Percentiles rank a stretch among this genome's conserved stretches.
These are phyloP conservation scores for Eupithecia dodoneata DNA, from an alignment of 2,888 invertebrate genomes.

Conservation along the genomic window DNA sequence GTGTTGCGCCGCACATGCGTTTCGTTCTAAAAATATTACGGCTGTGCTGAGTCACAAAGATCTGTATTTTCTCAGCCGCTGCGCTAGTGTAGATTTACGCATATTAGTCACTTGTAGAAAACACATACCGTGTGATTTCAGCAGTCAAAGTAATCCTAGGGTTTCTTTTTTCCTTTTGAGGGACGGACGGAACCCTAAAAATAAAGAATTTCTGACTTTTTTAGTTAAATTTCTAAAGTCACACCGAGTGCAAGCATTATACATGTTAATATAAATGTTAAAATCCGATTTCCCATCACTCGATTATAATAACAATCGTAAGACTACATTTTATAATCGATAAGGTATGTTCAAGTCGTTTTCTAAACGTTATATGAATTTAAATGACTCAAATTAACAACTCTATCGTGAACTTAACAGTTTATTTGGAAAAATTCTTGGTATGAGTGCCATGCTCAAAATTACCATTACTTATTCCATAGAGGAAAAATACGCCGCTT, in stretches of 20 bases:
- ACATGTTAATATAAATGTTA: slow-evolving; percentile 14
- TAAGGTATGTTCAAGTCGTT: slow-evolving; percentile 22
- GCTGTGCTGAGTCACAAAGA: too few species aligned
- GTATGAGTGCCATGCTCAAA: slow-evolving; percentile 9
- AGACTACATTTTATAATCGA: slow-evolving; percentile 21
- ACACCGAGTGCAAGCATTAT: background rate
- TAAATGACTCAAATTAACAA: slow-evolving; percentile 28
- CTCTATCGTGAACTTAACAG: slow-evolving; percentile 8
- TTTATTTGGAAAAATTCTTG: slow-evolving; percentile 15
- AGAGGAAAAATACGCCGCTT: too few species aligned
- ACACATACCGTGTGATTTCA: too few species aligned
- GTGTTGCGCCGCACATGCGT: too few species aligned
- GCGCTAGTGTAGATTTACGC: too few species aligned
- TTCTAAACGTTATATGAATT: slow-evolving; percentile 34
- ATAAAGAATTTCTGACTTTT: too few species aligned
- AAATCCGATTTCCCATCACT: slow-evolving; percentile 26
- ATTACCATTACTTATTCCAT: background rate
- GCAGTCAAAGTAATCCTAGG: too few species aligned
- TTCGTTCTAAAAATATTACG: too few species aligned
- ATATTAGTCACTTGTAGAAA: too few species aligned
- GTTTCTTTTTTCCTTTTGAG: too few species aligned
- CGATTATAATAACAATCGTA: slow-evolving; percentile 30
- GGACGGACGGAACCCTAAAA: too few species aligned
- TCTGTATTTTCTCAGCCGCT: too few species aligned
- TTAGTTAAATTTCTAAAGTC: background rate